These are phyloP conservation scores for Caenorhabditis wallacei DNA, from an alignment of 2,888 invertebrate species.

Conservation along the genomic window DNA sequence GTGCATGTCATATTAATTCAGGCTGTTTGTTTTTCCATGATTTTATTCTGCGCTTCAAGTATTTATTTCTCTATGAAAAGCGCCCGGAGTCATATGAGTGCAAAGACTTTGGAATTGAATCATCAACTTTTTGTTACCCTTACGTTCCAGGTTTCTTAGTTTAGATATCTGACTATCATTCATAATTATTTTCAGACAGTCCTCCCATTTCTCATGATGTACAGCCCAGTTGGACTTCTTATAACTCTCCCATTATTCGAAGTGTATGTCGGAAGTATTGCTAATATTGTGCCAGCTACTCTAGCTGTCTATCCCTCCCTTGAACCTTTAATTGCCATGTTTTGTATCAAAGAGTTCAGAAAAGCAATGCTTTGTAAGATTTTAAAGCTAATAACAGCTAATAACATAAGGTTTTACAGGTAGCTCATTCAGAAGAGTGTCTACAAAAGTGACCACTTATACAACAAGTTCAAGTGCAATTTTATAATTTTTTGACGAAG, in stretches of 20 bases:
- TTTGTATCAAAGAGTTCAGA: constrained; percentile 31
- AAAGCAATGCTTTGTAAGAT: constrained; percentile 25
- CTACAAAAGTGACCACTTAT: background rate
- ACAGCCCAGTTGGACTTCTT: constrained; percentile 35
- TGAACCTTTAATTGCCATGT: constrained; percentile 39
- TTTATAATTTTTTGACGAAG: background rate
- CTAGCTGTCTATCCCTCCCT: constrained; percentile 20
- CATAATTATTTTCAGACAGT: constrained; percentile 26
- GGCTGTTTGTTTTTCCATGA: constrained; percentile 42
- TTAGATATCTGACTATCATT: background rate
- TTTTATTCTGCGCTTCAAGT: constrained; percentile 33
- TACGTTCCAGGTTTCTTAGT: constrained; percentile 27
- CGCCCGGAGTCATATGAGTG: constrained; percentile 38
- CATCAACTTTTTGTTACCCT: constrained; percentile 42
- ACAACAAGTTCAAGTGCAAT: background rate
- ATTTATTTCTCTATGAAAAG: constrained; percentile 41
- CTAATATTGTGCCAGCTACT: constrained; percentile 7
- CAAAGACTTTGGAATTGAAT: constrained; percentile 43
- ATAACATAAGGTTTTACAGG: constrained; percentile 1
- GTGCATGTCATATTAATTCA: background rate
- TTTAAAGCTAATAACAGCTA: background rate
- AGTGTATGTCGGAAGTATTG: constrained; percentile 7
- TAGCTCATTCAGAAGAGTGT: background rate
- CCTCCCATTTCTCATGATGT: constrained; percentile 44
- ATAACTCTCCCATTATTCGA: constrained; percentile 41